Percentiles rank a stretch among this genome's conserved stretches.
phyloP scores from a whole-genome alignment of 2,797 vertebrate species.

The Hydrophis major region DNA sequence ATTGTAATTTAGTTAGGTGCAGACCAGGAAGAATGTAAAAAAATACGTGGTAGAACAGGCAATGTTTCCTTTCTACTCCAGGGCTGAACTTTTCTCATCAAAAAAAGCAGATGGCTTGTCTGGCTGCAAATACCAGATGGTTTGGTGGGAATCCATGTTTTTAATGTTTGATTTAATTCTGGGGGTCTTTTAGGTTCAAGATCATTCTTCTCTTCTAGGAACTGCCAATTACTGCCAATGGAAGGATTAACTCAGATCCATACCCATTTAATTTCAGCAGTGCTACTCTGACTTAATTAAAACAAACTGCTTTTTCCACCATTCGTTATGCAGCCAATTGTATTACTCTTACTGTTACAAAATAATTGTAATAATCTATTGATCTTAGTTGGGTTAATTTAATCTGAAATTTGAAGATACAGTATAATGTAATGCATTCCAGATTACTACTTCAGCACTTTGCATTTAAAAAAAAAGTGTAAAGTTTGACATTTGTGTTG shows the following conservation, averaged over 20 bases:
- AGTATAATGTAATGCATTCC: constrained; percentile 38
- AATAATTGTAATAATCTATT: background rate
- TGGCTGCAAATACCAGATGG: background rate
- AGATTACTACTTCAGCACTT: constrained; percentile 48
- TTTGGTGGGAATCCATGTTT: background rate
- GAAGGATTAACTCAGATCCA: too few relatives aligned
- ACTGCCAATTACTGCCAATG: background rate
- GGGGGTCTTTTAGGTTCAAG: background rate
- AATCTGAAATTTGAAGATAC: constrained; percentile 42
- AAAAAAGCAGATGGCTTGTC: background rate
- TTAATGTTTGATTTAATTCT: background rate
- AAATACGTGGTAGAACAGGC: background rate
- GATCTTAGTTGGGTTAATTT: constrained; percentile 34
- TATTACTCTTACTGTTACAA: background rate
- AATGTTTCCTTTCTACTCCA: background rate
- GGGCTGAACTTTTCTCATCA: background rate
- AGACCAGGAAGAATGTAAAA: background rate
- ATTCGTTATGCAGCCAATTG: background rate
- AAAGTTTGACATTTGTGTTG: constrained; percentile 50
- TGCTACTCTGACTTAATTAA: background rate
- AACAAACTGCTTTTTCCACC: background rate
- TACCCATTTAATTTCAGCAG: background rate
- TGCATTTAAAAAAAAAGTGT: constrained; percentile 40
- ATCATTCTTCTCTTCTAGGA: background rate
- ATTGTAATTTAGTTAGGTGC: background rate